Conservation (phyloP, 2,888 invertebrate species). For the Resseliella maxima region DNA sequence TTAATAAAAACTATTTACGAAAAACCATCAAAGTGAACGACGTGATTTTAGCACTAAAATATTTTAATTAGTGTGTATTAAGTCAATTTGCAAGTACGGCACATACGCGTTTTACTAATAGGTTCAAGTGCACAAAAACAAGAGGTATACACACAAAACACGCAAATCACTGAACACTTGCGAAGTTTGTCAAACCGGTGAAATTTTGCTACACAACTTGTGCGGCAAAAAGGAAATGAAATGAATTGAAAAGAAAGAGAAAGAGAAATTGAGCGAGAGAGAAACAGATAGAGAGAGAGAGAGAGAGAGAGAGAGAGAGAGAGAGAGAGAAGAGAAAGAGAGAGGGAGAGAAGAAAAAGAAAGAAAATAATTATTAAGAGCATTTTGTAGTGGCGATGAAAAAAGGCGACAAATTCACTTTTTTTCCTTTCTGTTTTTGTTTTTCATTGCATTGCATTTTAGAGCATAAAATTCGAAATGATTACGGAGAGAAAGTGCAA, state of each 20-base stretch:
- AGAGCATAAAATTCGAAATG: background rate
- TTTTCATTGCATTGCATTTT: conserved; percentile 24
- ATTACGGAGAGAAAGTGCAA: background rate
- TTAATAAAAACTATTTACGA: conserved; percentile 52
- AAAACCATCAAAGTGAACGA: conserved; percentile 50
- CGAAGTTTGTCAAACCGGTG: conserved; percentile 6
- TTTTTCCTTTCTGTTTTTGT: too few species aligned
- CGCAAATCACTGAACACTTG: background rate
- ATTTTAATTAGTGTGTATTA: conserved; percentile 53
- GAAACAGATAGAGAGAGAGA: background rate
- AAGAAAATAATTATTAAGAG: background rate
- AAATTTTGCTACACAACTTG: background rate
- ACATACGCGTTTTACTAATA: conserved; percentile 1
- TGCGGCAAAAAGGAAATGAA: too few species aligned
- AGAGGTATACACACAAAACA: background rate
- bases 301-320: background rate
- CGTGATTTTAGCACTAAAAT: conserved; percentile 49
- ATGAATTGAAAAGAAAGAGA: too few species aligned
- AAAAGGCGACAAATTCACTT: conserved; percentile 29
- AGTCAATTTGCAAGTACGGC: conserved; percentile 49
- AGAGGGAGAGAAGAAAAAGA: background rate
- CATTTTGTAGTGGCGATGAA: conserved; percentile 21
- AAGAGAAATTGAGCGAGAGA: background rate
- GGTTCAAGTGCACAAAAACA: background rate
- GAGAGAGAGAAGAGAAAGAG: background rate